These are phyloP conservation scores for human (Homo sapiens) DNA, from an alignment of 2,113 vertebrate species.

Conservation along the genomic window GRCh38 chr1:103472501-103473000, in stretches of 20 bases:
- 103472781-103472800: neutral
- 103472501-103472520: no score
- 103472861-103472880: neutral
- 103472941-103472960: neutral
- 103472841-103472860: neutral
- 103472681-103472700: no score
- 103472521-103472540: no score
- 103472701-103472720: no score
- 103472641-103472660: no score
- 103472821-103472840: neutral
- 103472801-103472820: neutral
- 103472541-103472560: no score
- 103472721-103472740: no score
- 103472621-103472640: no score
- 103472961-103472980: neutral
- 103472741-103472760: neutral
- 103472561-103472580: neutral
- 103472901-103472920: neutral
- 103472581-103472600: neutral
- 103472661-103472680: no score
- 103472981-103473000: neutral
- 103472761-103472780: neutral
- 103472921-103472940: neutral
- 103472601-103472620: neutral
- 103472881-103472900: neutral